These are phyloP conservation scores for Varecia variegata DNA, from an alignment of 2,797 vertebrate species.

Conservation along the genomic window DNA sequence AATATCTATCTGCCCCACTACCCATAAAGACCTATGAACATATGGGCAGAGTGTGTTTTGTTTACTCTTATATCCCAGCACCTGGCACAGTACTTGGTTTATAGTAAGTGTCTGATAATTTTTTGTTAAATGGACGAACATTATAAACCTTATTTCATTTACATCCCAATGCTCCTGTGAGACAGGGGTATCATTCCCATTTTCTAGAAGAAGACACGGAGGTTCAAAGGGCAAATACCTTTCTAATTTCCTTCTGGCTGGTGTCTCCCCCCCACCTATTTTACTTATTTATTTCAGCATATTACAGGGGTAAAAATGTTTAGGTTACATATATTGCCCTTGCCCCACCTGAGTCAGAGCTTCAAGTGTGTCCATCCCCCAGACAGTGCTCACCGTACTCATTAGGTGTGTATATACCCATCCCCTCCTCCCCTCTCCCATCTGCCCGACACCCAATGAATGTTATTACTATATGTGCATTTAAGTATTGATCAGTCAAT, in stretches of 20 bases:
- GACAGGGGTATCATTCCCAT: neutral
- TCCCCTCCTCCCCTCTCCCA: too few species aligned
- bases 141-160: neutral
- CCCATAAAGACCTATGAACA: neutral
- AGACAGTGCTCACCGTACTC: too few species aligned
- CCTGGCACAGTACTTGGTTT: neutral
- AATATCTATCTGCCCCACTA: neutral
- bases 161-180: neutral
- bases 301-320: too few species aligned
- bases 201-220: neutral
- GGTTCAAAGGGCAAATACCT: neutral
- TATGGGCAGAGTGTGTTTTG: neutral
- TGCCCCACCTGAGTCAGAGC: too few species aligned
- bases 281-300: neutral
- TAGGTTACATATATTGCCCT: too few species aligned
- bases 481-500: too few species aligned
- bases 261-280: too few species aligned
- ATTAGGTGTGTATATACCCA: too few species aligned
- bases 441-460: too few species aligned
- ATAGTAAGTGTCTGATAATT: neutral
- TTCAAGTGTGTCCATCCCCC: too few species aligned
- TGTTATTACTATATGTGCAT: too few species aligned
- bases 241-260: neutral
- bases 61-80: neutral
- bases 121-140: neutral